Conservation (phyloP, 2,888 invertebrate species). For the Hydroisotoma schaefferi region DNA sequence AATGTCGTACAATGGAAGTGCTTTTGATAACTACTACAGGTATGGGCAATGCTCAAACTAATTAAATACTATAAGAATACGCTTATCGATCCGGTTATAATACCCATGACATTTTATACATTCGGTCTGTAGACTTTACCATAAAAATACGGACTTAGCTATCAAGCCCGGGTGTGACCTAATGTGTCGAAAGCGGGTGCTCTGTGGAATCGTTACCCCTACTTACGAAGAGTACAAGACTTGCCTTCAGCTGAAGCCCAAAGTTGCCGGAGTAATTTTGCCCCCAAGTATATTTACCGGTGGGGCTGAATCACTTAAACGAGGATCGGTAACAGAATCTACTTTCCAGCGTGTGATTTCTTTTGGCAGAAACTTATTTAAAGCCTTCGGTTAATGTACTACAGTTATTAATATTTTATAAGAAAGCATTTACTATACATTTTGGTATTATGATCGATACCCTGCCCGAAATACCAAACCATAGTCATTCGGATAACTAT, state of each 20-base stretch:
- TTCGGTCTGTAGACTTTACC: conserved; percentile 56
- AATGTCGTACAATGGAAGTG: conserved; percentile 58
- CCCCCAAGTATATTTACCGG: conserved; percentile 38
- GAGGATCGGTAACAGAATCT: conserved; percentile 21
- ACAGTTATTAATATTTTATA: no score
- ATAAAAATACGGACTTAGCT: conserved; percentile 57
- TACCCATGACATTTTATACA: background rate
- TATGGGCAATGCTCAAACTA: conserved; percentile 40
- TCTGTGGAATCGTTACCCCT: conserved; percentile 61
- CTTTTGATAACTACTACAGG: conserved; percentile 55
- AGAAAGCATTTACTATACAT: no score
- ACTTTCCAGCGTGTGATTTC: conserved; percentile 29
- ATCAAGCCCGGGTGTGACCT: conserved; percentile 55
- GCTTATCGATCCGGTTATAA: background rate
- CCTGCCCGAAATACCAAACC: no score
- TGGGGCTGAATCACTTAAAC: conserved; percentile 23
- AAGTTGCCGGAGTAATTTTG: conserved; percentile 38
- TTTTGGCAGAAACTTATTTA: conserved; percentile 27
- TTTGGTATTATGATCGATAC: no score
- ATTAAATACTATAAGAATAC: background rate
- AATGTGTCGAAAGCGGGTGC: conserved; percentile 56
- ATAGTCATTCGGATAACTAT: no score
- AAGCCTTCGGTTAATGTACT: conserved; percentile 28
- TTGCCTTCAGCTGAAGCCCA: conserved; percentile 50
- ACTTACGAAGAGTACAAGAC: conserved; percentile 56